Percentiles rank a stretch among this genome's conserved stretches.
Evolutionary conservation across 2,113 vertebrate species (phyloP).

Genomic region (Antigone vipio): DNA sequence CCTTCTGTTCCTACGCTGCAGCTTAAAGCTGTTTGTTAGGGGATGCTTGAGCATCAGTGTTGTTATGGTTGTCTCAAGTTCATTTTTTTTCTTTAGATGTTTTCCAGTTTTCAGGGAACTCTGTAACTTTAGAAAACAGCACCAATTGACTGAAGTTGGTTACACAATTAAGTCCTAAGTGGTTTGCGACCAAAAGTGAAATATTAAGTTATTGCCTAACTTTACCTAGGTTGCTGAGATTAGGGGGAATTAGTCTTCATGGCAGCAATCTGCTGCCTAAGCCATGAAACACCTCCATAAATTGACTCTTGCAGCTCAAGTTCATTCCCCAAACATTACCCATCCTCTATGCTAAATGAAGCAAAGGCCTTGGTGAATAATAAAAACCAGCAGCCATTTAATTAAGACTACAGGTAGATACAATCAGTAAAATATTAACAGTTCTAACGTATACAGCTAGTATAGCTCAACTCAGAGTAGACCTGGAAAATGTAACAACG

Average conservation of each 20-base stretch:
- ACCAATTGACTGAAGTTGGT: neutral
- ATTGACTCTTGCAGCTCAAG: neutral
- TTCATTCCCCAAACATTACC: neutral
- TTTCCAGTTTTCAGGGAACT: neutral
- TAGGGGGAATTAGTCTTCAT: neutral
- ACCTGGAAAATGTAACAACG: neutral
- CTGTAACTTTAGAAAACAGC: neutral
- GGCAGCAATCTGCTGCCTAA: neutral
- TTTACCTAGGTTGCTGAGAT: neutral
- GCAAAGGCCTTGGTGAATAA: neutral
- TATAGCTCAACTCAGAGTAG: neutral
- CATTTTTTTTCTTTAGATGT: neutral
- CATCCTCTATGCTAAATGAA: neutral
- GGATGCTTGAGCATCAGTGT: neutral
- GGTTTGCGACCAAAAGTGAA: neutral
- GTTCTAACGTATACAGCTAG: neutral
- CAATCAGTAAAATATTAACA: neutral
- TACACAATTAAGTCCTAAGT: neutral
- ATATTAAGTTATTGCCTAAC: neutral
- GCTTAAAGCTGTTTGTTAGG: neutral
- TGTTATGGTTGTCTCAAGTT: neutral
- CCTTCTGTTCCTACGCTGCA: accelerated
- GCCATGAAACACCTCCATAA: neutral
- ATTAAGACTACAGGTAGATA: neutral
- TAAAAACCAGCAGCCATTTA: neutral